These are phyloP conservation scores for Notodonta dromedarius DNA, from an alignment of 2,888 invertebrate species.

Conservation along the genomic window DNA sequence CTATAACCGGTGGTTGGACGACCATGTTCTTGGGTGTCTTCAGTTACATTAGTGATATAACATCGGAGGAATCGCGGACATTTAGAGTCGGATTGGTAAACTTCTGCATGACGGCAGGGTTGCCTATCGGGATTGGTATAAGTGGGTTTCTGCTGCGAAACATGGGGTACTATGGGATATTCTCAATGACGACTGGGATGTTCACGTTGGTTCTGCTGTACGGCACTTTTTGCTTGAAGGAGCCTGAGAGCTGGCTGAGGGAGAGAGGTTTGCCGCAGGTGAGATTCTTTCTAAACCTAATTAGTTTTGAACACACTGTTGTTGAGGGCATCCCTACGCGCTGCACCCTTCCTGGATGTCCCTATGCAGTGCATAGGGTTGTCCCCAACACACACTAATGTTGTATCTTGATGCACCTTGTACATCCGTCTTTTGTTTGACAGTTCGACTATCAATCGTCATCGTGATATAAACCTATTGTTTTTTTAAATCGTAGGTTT, in stretches of 20 bases:
- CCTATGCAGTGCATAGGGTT: too few relatives aligned
- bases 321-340: too few relatives aligned
- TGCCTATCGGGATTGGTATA: constrained; percentile 82
- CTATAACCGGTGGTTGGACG: constrained; percentile 83
- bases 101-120: constrained; percentile 83
- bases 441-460: too few relatives aligned
- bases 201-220: constrained; percentile 87
- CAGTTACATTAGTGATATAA: constrained; percentile 86
- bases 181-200: constrained; percentile 63
- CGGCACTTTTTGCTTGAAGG: constrained; percentile 88
- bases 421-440: too few relatives aligned
- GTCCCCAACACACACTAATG: too few relatives aligned
- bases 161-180: constrained; percentile 77
- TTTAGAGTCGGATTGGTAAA: constrained; percentile 86
- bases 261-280: constrained; percentile 66
- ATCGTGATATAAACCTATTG: too few relatives aligned
- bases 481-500: too few relatives aligned
- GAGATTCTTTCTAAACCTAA: constrained; percentile 33
- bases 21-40: constrained; percentile 85
- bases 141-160: constrained; percentile 77
- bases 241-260: constrained; percentile 78
- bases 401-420: too few relatives aligned
- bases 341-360: too few relatives aligned
- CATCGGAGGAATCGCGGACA: constrained; percentile 84
- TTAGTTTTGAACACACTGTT: too few relatives aligned